These are phyloP conservation scores for Lithosia quadra DNA, from an alignment of 2,888 invertebrate genomes.

Conservation along the genomic window DNA sequence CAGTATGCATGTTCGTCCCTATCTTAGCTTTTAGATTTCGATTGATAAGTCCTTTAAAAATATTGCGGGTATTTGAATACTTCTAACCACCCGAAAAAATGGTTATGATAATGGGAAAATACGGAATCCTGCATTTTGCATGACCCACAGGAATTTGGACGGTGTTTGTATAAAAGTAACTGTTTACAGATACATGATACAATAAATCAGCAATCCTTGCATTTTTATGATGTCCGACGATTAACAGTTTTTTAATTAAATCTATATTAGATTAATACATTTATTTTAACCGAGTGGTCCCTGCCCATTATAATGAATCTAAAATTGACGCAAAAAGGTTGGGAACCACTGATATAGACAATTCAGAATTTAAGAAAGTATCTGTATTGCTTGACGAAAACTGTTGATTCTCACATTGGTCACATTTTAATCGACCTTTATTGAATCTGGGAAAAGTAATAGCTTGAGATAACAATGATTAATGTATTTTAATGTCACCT, in stretches of 20 bases:
- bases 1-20: no score
- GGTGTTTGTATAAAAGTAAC: not conserved
- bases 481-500: conserved; percentile 6
- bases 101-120: not conserved
- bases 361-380: not conserved
- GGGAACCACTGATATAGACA: no score
- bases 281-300: no score
- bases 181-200: not conserved
- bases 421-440: conserved; percentile 4
- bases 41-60: no score
- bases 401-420: not conserved
- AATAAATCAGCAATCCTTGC: not conserved
- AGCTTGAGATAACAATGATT: conserved; percentile 5
- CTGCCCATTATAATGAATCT: no score
- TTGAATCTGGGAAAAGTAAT: not conserved
- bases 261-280: no score
- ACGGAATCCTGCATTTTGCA: not conserved
- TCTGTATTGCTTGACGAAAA: not conserved
- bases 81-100: no score
- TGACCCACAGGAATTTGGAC: not conserved
- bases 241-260: no score
- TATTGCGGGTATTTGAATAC: no score
- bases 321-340: no score
- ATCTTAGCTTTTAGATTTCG: no score
- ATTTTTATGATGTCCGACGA: not conserved